phyloP scores from a whole-genome alignment of 2,797 vertebrate species.

The Hydrophis major region DNA sequence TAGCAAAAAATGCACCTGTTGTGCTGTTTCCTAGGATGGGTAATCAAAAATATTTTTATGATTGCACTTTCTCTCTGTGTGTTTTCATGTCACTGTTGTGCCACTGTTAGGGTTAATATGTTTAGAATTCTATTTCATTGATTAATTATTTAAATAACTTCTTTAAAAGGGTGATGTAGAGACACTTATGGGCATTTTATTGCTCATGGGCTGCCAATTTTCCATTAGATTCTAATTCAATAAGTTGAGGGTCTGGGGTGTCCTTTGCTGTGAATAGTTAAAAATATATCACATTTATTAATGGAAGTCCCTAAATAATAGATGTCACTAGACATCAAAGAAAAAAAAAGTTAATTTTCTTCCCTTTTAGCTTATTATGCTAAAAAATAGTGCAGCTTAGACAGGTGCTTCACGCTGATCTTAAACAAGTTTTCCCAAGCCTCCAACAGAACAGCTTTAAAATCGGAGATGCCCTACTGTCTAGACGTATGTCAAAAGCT shows the following conservation, averaged over 20 bases:
- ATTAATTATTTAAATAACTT: neutral
- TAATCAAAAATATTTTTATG: neutral
- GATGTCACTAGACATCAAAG: neutral
- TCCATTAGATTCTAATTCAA: neutral
- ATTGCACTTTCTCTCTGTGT: neutral
- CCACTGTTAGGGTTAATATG: too few relatives aligned
- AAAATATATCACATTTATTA: neutral
- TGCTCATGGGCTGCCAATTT: neutral
- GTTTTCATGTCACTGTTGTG: neutral
- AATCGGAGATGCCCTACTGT: neutral
- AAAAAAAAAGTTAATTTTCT: neutral
- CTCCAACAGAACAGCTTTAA: neutral
- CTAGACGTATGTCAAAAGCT: constrained; percentile 30
- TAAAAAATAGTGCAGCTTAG: neutral
- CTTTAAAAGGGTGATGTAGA: neutral
- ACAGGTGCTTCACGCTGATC: neutral
- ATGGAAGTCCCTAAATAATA: neutral
- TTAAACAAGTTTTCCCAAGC: neutral
- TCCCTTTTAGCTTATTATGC: neutral
- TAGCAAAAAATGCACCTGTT: neutral
- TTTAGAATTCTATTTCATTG: neutral
- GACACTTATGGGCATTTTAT: neutral
- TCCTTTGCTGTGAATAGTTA: neutral
- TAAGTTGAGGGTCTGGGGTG: neutral
- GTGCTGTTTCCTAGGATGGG: neutral